These are phyloP conservation scores for Xenopus tropicalis DNA, from an alignment of 2,113 vertebrate species.

Conservation along the genomic window DNA sequence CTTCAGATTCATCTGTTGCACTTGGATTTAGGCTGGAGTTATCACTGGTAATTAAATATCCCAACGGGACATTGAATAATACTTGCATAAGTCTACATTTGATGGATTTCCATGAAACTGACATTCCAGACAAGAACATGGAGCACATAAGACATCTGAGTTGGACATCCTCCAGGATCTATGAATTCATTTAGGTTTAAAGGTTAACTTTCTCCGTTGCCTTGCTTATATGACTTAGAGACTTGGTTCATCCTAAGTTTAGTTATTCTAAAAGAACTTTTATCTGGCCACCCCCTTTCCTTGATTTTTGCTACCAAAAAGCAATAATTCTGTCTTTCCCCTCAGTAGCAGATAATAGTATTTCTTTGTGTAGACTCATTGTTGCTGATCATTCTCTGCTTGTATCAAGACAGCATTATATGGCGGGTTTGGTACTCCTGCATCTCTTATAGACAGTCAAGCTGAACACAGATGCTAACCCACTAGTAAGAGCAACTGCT, in stretches of 20 bases:
- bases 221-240: neutral
- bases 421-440: neutral
- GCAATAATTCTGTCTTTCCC: conserved; percentile 5
- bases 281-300: neutral
- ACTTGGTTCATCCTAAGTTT: too few species aligned
- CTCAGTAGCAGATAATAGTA: neutral
- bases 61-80: neutral
- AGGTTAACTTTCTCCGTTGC: neutral
- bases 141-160: neutral
- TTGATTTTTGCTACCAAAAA: neutral
- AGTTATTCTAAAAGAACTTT: neutral
- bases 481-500: neutral
- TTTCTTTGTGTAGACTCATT: neutral
- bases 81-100: neutral
- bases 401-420: neutral
- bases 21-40: neutral
- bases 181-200: neutral
- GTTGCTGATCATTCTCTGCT: too few species aligned
- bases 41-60: neutral
- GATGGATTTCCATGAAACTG: neutral
- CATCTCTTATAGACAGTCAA: conserved; percentile 13
- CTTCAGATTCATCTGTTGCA: neutral
- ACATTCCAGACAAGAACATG: neutral
- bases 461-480: neutral
- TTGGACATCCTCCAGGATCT: neutral